Percentiles rank a stretch among this genome's conserved stretches.
These are phyloP conservation scores for rabbit (Oryctolagus cuniculus) DNA, from an alignment of 2,113 vertebrate genomes.

Conservation along the genomic window mOryCun1.1 NC_091445.1:68043001-68043500, in stretches of 20 bases:
- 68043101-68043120: not conserved
- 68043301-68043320: too few species aligned
- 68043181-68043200: not conserved
- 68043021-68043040: not conserved
- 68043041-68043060: not conserved
- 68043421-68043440: too few species aligned
- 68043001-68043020: not conserved
- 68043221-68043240: not conserved
- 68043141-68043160: not conserved
- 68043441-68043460: too few species aligned
- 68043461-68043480: too few species aligned
- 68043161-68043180: not conserved
- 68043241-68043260: not conserved
- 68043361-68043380: too few species aligned
- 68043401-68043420: too few species aligned
- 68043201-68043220: not conserved
- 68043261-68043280: not conserved
- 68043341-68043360: too few species aligned
- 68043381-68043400: too few species aligned
- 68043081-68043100: conserved; percentile 16
- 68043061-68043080: not conserved
- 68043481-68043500: too few species aligned
- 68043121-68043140: not conserved
- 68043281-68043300: too few species aligned
- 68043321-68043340: too few species aligned